A percentile compares a stretch with the other conserved stretches of the same genome.
Evolutionary conservation across 2,113 vertebrate species (phyloP).

Genomic region (Pandion haliaetus): DNA sequence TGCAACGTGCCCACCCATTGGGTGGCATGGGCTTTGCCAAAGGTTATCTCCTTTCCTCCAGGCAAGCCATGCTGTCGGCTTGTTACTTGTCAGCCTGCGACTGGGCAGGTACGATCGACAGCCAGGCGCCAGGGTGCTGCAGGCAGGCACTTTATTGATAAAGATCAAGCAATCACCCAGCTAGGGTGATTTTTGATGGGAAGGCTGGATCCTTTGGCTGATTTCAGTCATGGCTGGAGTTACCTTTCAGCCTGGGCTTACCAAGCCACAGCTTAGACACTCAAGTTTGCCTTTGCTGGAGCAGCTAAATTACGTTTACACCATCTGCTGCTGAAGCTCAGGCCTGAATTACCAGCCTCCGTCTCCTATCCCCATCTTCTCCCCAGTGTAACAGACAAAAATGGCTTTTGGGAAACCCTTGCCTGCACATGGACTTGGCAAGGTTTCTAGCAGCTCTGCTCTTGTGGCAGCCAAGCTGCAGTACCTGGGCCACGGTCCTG

Average conservation of each 20-base stretch:
- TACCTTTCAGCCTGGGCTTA: background rate
- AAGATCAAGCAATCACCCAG: background rate
- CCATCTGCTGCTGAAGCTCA: background rate
- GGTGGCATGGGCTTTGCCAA: background rate
- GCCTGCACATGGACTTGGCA: background rate
- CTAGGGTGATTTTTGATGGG: background rate
- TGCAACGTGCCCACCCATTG: accelerated
- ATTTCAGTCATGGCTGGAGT: background rate
- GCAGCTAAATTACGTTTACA: background rate
- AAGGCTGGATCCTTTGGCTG: background rate
- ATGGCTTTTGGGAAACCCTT: background rate
- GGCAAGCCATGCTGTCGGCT: accelerated
- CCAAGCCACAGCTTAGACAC: background rate
- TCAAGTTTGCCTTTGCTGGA: background rate
- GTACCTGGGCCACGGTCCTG: background rate
- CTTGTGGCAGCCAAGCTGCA: background rate
- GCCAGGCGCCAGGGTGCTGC: background rate
- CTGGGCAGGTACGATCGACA: background rate
- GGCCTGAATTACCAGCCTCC: background rate
- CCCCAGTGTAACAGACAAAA: background rate
- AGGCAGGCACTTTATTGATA: background rate
- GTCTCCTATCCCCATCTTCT: background rate
- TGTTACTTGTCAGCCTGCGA: background rate
- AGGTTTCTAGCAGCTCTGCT: background rate
- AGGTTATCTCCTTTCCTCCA: background rate